phyloP scores from a whole-genome alignment of 2,888 invertebrate species.

The Lasioglossum figueresi region DNA sequence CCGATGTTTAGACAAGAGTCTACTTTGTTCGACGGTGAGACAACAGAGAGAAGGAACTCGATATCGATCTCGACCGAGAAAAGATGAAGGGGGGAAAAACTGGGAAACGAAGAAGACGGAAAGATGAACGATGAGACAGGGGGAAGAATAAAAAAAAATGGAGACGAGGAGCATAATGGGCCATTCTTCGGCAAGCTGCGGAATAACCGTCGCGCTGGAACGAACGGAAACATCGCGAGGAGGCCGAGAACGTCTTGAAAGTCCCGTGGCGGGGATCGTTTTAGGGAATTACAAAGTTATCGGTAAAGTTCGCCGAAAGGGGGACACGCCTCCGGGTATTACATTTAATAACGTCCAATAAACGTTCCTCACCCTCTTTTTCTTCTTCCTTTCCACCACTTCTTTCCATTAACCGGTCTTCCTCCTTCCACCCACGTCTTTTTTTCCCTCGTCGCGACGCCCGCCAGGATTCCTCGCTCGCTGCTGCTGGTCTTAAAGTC shows the following conservation, averaged over 20 bases:
- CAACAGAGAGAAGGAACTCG: slow-evolving; percentile 26
- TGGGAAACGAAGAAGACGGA: background rate
- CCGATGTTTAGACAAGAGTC: slow-evolving; percentile 46
- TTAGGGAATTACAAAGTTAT: slow-evolving; percentile 79
- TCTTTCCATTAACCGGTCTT: background rate
- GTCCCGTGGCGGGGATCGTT: slow-evolving; percentile 71
- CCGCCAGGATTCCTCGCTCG: background rate
- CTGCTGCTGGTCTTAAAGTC: slow-evolving; percentile 4
- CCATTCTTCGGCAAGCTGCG: slow-evolving; percentile 55
- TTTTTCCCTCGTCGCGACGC: background rate
- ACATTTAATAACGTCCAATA: slow-evolving; percentile 80
- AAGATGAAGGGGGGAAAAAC: background rate
- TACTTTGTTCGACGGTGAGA: slow-evolving; percentile 43
- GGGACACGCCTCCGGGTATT: slow-evolving; percentile 76
- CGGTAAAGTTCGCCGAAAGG: slow-evolving; percentile 73
- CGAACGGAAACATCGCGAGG: slow-evolving; percentile 57
- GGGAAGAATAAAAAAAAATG: background rate
- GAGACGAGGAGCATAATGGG: slow-evolving; percentile 43
- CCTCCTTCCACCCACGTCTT: background rate
- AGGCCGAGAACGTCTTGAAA: slow-evolving; percentile 66
- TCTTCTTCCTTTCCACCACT: background rate
- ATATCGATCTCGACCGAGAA: slow-evolving; percentile 1
- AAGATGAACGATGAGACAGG: background rate
- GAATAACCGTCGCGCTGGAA: slow-evolving; percentile 51
- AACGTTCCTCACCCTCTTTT: slow-evolving; percentile 42